A percentile compares a stretch with the other conserved stretches of the same genome.
phyloP scores from a whole-genome alignment of 2,888 invertebrate genomes.

The Zhuqinia jingwanae region DNA sequence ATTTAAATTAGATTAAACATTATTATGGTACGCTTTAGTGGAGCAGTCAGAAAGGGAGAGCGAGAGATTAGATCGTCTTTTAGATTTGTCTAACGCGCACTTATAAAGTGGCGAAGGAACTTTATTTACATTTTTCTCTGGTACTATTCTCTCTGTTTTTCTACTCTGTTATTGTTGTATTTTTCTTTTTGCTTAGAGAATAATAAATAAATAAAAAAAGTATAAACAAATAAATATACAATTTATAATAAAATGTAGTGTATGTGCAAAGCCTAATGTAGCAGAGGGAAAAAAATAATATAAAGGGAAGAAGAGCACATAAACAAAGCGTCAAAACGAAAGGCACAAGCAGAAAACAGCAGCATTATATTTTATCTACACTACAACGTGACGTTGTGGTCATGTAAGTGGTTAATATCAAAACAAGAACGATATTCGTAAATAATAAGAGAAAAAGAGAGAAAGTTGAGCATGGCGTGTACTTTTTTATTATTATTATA shows the following conservation, averaged over 20 bases:
- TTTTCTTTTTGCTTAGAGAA: background rate
- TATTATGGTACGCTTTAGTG: conserved; percentile 54
- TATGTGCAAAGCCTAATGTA: background rate
- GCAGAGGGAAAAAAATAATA: background rate
- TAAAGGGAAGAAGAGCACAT: background rate
- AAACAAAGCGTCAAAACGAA: background rate
- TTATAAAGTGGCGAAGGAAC: conserved; percentile 42
- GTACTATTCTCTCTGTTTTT: conserved; percentile 14
- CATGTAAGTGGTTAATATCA: conserved; percentile 62
- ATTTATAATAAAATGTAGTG: too few species aligned
- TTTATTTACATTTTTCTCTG: conserved; percentile 50
- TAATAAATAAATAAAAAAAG: too few species aligned
- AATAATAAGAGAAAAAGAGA: conserved; percentile 42
- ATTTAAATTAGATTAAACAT: conserved; percentile 65
- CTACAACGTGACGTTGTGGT: conserved; percentile 55
- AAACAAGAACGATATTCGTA: conserved; percentile 30
- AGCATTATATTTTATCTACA: background rate
- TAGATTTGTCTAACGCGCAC: conserved; percentile 40
- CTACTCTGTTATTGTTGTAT: conserved; percentile 39
- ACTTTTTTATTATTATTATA: background rate
- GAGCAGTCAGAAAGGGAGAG: conserved; percentile 11
- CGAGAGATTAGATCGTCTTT: conserved; percentile 32
- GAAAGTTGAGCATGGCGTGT: background rate
- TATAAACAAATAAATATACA: conserved; percentile 1
- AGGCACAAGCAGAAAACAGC: background rate